These are phyloP conservation scores for Halcyon chelicuti DNA, from an alignment of 2,797 vertebrate genomes.

Conservation along the genomic window DNA sequence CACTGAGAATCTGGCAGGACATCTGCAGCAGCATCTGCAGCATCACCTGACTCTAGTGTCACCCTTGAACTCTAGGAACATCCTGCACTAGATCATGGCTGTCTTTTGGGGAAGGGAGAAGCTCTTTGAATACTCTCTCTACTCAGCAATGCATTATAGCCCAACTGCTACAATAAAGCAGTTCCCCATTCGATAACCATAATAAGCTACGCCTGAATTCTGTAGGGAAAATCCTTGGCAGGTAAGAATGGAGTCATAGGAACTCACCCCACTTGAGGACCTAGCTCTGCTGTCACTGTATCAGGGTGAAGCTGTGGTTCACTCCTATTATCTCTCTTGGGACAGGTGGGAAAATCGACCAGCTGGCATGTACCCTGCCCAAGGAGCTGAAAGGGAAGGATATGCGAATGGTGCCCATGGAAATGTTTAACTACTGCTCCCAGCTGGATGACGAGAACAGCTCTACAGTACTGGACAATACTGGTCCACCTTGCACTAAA, in stretches of 20 bases:
- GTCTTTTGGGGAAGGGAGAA: neutral
- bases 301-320: neutral
- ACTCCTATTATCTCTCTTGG: constrained; percentile 53
- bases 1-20: neutral
- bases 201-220: neutral
- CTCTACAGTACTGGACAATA: constrained; percentile 77
- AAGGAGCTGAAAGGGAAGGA: constrained; percentile 97
- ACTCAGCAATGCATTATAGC: neutral
- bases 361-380: constrained; percentile 93
- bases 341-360: constrained; percentile 88
- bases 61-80: neutral
- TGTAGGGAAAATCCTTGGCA: neutral
- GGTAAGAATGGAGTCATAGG: neutral
- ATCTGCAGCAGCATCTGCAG: neutral
- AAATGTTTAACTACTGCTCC: constrained; percentile 99
- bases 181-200: neutral
- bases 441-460: constrained; percentile 93
- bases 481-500: constrained; percentile 83
- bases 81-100: neutral
- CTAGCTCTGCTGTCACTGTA: neutral
- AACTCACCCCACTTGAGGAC: neutral
- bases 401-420: constrained; percentile 93
- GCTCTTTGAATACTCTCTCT: neutral
- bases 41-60: neutral
- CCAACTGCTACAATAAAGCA: neutral